These are phyloP conservation scores for Rhipidura dahli DNA, from an alignment of 2,113 vertebrate species.

Conservation along the genomic window DNA sequence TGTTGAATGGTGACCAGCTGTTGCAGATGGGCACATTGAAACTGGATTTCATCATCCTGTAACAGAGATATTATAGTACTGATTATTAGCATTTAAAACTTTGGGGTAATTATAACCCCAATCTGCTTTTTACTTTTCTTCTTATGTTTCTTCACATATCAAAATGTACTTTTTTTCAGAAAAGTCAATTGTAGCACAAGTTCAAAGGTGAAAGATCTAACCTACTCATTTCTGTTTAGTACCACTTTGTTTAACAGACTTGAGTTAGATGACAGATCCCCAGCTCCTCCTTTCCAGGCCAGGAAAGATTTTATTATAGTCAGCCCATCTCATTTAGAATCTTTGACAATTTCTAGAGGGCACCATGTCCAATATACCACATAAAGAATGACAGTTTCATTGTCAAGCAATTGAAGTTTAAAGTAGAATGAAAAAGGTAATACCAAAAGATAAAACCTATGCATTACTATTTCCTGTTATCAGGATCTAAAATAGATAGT, in stretches of 20 bases:
- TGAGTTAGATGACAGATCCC: neutral
- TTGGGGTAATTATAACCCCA: neutral
- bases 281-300: neutral
- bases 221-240: neutral
- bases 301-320: neutral
- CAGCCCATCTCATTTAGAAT: neutral
- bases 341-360: neutral
- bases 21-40: neutral
- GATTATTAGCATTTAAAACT: neutral
- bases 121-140: neutral
- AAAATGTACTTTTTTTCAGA: neutral
- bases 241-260: neutral
- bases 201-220: neutral
- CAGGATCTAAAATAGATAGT: neutral
- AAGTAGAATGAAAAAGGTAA: neutral
- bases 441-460: neutral
- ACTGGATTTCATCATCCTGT: neutral
- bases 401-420: neutral
- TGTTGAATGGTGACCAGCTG: neutral
- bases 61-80: neutral
- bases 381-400: neutral
- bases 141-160: neutral
- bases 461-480: neutral
- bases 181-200: neutral
- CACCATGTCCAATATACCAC: neutral